Evolutionary conservation across 2,113 vertebrate species (phyloP).

Genomic region (Myrmophylax atrothorax): DNA sequence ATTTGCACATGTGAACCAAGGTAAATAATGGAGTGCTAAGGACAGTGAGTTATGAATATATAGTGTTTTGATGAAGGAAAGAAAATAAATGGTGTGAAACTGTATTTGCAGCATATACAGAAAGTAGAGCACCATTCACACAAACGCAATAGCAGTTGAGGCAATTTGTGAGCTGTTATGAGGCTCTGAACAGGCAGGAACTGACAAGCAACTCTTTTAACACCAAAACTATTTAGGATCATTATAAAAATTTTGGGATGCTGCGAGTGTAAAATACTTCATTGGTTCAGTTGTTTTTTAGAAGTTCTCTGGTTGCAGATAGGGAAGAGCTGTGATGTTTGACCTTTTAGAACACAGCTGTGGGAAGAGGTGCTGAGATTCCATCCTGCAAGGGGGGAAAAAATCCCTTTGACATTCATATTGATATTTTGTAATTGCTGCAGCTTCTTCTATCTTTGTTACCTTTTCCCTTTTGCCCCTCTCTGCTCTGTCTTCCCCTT

Average conservation of each 20-base stretch:
- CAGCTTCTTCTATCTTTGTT: background rate
- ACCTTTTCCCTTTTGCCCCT: background rate
- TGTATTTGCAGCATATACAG: constrained; percentile 16
- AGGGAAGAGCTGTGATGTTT: background rate
- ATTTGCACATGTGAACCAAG: background rate
- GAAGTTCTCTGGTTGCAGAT: background rate
- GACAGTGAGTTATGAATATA: background rate
- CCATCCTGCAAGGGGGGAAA: background rate
- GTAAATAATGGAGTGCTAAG: constrained; percentile 8
- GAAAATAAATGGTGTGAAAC: background rate
- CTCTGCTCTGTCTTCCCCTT: background rate
- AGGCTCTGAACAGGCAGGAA: background rate
- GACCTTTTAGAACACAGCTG: background rate
- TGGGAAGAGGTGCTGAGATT: background rate
- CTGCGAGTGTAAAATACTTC: background rate
- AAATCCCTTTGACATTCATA: background rate
- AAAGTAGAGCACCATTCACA: constrained; percentile 5
- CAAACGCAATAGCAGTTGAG: background rate
- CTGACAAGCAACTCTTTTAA: constrained; percentile 22
- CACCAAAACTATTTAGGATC: background rate
- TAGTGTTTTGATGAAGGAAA: constrained; percentile 4
- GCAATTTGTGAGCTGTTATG: constrained; percentile 39
- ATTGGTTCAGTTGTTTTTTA: background rate
- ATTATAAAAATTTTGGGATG: background rate
- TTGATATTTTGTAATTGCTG: background rate